Base-by-base conservation (phyloP, 2,113 vertebrate species). In the Penelope pileata region DNA sequence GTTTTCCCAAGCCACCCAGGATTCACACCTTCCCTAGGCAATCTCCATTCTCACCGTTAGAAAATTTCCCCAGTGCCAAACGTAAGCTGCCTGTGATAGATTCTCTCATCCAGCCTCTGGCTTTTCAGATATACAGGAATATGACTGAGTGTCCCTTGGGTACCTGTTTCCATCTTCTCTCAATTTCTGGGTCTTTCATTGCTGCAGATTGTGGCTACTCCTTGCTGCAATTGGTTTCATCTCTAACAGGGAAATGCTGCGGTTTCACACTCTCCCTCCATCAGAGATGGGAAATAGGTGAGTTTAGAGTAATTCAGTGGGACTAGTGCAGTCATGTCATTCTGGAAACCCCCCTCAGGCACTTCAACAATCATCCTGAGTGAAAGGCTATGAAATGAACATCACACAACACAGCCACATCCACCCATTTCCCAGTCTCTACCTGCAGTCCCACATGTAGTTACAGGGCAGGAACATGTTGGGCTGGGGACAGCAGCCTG, bases 381-480 rank as follows among this genome's bases (percentile, higher is more conserved):
- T 83, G 64, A 86, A 94, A 94, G 12, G 9, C 14, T 18, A 74
- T 74, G 54, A 85, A 93, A 80, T 74, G 32, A 80, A 90, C 85
- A 64, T 48, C 48, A 86, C 18, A 29, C 54, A 51, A 91, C 36
- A 36, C 45, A 77, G 67, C 16, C 36, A 53, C n/a, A 73, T 47
- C n/a, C 53, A 83, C 80, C 51, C 34, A 54, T 90, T 50, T 73
- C 30, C 21, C 13, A 62, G 12, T 54, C 12, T 73, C 14, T 48
- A 43, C 70, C 62, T 79, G 45, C 43, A 80, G 54, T 69, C 29
- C 59, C 54, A 88, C 5, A 54, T 9, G 29, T 29, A 62, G 54
- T 80, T 59, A 86, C 80, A 80, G 12, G 43, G 12, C 14, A 68
- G 42, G 18, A 83, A 83, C 27, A 26, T 24, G 14, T 24, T 22